Base-by-base conservation (phyloP, 2,888 invertebrate genomes). In the Chymomyza fuscimana region DNA sequence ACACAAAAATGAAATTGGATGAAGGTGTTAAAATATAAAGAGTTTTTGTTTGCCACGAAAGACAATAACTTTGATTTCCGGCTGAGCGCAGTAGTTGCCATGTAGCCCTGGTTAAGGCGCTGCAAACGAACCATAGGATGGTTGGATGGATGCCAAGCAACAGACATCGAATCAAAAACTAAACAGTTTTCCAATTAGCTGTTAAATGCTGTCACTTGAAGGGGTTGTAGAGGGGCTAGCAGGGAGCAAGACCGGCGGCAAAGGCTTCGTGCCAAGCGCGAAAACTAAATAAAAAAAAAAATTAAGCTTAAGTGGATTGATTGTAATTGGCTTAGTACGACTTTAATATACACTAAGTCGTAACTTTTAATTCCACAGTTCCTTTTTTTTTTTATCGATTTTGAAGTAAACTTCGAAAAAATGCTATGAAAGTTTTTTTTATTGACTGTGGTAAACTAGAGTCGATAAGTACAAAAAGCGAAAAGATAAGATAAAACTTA, bases 1-100 rank as follows among this genome's bases (percentile, higher is more conserved):
- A 70, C 63, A 70, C 67, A 72, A 67, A 79, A 77, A 78, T 79
- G 80, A 88, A 90, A 90, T 90, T 90, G 88, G 88, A 90, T 90
- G 90, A 90, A 90, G 90, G 90, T 90, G 90, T 90, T 90, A 90
- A 89, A 87, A 87, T 74, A 90, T 89, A 89, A 90, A 80, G 80
- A 73, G 70, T 69, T 72, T 64, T 71, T 68, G 54, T 68, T 40
- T 58, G 67, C 22, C 58, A 61, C 61, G 46, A 32, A 32, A 32
- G 32, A 32, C 32, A 32, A 32, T 32, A 32, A 32, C 32, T 63
- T 61, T 60, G 40, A 36, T 68, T 51, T 65, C 54, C 22, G 40
- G 32, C 50, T 50, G 50, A 46, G 12, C 40, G 19, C 19, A 19
- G 22, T n/a, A 9, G 54, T 32, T 46, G 40, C 40, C 40, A 46